Evolutionary conservation across 2,113 vertebrate species (phyloP), one percentile per base, ranked within the genome.

Genomic region (Candoia aspera): DNA sequence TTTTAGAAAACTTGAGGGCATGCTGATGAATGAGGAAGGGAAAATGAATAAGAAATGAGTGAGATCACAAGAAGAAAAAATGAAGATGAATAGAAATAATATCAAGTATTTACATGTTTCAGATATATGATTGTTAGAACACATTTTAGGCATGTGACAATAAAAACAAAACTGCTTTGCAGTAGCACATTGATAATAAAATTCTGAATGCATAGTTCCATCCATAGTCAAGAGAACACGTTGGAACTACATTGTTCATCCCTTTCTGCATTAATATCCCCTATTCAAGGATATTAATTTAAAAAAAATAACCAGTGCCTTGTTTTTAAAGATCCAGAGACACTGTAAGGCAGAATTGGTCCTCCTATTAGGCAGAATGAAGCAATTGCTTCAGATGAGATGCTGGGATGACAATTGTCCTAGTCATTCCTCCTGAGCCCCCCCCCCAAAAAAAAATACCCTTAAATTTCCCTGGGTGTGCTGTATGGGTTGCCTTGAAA

Each of bases 1-100:
- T 0, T 10, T 90, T 37, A 29, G 33, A 46, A 90, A 89, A 85
- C 42, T 8, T 85, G 19, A 0, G 4, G 46, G 57, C 3, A 55
- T 46, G 9, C 1, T 87, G 15, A 21, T 91, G 12, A 84, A 83
- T 90, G 8, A 46, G 54, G 73, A 55, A 90, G 37, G 23, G 49
- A 3, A 11, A 91, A 46, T 55, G 93, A 57, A 92, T 86, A 1
- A 37, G 2, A 6, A 90, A 6, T 11, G 57, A 0, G 1, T 19
- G 90, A 57, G 84, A 0, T 88, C n/a, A 89, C 10, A 93, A 94
- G 1, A 42, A 87, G 23, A 54, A 84, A 92, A 92, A 86, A 26
- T 46, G 62, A 90, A 91, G 10, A 91, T 53, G 8, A 24, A n/a
- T 86, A 90, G 29, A 21, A 86, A 53, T 1, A 64, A 46, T 29